Evolutionary conservation across 1,140 invertebrate species (phyloP).

Genomic region (Archivesica marissinica): DNA sequence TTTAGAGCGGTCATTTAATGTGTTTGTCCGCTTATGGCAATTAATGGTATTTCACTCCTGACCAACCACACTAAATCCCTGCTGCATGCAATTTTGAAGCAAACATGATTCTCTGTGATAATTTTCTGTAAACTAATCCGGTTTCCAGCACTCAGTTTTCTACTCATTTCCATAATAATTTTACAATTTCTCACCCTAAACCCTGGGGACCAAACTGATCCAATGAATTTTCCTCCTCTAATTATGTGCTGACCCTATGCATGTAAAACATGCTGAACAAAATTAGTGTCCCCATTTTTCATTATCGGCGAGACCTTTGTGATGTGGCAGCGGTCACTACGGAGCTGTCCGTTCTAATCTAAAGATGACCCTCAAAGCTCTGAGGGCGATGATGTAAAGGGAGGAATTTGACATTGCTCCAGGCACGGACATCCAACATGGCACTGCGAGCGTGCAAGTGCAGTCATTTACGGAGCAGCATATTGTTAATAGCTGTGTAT

Average conservation of each 20-base stretch:
- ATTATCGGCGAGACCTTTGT: constrained; percentile 34
- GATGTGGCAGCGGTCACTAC: not conserved
- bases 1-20: not conserved
- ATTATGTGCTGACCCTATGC: constrained; percentile 33
- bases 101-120: constrained; percentile 7
- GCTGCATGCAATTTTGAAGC: not conserved
- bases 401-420: not conserved
- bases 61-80: not conserved
- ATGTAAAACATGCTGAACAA: constrained; percentile 33
- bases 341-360: constrained; percentile 28
- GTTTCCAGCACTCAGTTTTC: constrained; percentile 21
- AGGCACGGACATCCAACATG: constrained; percentile 4
- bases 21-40: constrained; percentile 21
- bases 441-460: not conserved
- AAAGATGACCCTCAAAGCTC: constrained; percentile 23
- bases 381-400: constrained; percentile 24
- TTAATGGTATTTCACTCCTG: constrained; percentile 18
- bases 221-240: constrained; percentile 21
- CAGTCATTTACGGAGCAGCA: constrained; percentile 1
- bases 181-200: constrained; percentile 30
- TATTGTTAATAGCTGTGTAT: constrained; percentile 10
- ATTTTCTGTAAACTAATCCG: constrained; percentile 46
- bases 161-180: constrained; percentile 55
- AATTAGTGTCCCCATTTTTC: constrained; percentile 21
- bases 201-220: constrained; percentile 17